Percentiles rank a stretch among this genome's conserved stretches.
Evolutionary conservation across 2,797 vertebrate genomes (phyloP).

Genomic region (Artibeus lituratus): DNA sequence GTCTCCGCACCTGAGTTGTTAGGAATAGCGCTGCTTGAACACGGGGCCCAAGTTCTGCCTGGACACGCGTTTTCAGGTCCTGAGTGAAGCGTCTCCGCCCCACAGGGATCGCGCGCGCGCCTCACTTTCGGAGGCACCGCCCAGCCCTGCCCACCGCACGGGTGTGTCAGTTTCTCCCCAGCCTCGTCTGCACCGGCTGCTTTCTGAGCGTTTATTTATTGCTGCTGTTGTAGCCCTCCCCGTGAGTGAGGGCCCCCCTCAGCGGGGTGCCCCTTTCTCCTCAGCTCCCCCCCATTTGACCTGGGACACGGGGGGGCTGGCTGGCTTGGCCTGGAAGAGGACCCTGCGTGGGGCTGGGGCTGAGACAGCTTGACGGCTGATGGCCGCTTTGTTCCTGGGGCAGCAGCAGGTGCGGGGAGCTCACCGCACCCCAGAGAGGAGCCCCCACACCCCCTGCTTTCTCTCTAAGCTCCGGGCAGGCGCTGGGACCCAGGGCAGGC

Average conservation of each 20-base stretch:
- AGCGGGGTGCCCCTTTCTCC: too few species aligned
- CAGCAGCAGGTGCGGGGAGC: neutral
- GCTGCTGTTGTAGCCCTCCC: neutral
- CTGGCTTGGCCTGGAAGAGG: neutral
- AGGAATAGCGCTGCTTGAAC: too few species aligned
- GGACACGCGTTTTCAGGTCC: neutral
- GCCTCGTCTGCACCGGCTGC: neutral
- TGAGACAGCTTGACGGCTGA: too few species aligned
- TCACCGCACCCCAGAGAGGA: neutral
- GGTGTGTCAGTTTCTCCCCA: too few species aligned
- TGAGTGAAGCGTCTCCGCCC: too few species aligned
- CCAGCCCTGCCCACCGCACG: accelerated
- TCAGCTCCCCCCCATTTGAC: neutral
- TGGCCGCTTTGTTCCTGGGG: too few species aligned
- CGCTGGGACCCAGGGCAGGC: too few species aligned
- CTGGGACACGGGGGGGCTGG: neutral
- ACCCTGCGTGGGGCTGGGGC: accelerated
- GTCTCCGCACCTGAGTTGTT: too few species aligned
- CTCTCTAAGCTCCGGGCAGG: too few species aligned
- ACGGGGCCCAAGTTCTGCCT: too few species aligned
- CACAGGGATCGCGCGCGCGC: accelerated
- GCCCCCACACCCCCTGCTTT: too few species aligned
- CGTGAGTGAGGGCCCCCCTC: neutral
- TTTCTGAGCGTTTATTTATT: too few species aligned
- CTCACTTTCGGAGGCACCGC: neutral